Evolutionary conservation across 1,140 invertebrate species (phyloP), one percentile per base, ranked within the genome.

Genomic region (Brachionus calyciflorus): DNA sequence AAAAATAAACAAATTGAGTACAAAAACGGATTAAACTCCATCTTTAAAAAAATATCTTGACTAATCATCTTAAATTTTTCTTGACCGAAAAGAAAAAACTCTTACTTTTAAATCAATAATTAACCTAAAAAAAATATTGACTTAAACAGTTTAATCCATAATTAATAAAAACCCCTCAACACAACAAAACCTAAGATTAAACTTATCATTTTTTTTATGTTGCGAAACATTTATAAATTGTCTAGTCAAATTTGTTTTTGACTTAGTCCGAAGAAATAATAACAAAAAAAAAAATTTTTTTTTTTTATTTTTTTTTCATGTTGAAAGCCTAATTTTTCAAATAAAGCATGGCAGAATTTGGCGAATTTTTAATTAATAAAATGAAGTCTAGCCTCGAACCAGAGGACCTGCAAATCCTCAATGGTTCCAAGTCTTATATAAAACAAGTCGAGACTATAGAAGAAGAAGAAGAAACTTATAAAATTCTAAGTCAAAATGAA

Each of bases 371-470:
- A 41, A 60, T 60, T 37, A 60, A 37, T 33, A 60, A 60, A 33
- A 60, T 60, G 55, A 60, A 37, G 55, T 60, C 55, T 60, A 60
- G 55, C 17, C 55, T 60, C 19, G 55, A 60, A 33, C 55, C 55
- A 19, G 55, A 60, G 37, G 55, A 60, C 19, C 19, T 60, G 26
- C 26, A 60, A 60, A 60, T 60, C 19, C 55, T 60, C 14, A 60
- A 60, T 37, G 55, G 55, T 9, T 60, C 55, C 17, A 60, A 19
- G 19, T 60, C 55, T 37, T 60, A 37, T 60, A 60, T 37, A 19
- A 60, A 28, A 60, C 55, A 60, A n/a, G 55, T 21, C 17, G 55
- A 60, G 26, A 60, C 33, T 33, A 60, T 60, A 17, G 12, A n/a
- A 60, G 55, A 60, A 60, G 55, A 60, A 37, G 33, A 37, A 5